Evolutionary conservation across 2,888 invertebrate genomes (phyloP).

Genomic region (Scaptomyza cyrtandrae): DNA sequence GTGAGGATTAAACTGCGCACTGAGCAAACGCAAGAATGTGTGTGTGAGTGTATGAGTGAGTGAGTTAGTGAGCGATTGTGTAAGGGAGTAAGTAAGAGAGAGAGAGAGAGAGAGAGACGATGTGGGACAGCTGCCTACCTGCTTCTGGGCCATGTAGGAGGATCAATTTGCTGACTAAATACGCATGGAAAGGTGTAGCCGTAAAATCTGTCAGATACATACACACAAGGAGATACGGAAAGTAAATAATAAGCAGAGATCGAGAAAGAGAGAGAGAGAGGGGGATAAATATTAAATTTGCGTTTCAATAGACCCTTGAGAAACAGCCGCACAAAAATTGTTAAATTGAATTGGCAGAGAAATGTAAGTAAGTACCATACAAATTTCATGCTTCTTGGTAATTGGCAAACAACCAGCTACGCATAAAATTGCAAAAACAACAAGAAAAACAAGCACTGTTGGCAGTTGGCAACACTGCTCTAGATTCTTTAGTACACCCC

Average conservation of each 20-base stretch:
- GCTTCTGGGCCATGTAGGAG: conserved; percentile 64
- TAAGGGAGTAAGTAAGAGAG: neutral
- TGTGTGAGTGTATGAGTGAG: neutral
- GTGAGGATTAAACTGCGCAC: conserved; percentile 78
- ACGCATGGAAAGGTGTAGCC: conserved; percentile 74
- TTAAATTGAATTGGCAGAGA: conserved; percentile 66
- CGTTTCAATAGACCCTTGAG: conserved; percentile 77
- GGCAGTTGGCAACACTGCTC: conserved; percentile 56
- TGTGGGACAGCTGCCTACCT: conserved; percentile 64
- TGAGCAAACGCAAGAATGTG: conserved; percentile 17
- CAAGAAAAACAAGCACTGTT: conserved; percentile 17
- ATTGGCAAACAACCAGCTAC: conserved; percentile 63
- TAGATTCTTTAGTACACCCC: conserved; percentile 17
- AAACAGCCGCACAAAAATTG: conserved; percentile 64
- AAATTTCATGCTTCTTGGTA: conserved; percentile 75
- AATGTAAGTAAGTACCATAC: conserved; percentile 22
- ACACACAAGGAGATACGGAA: conserved; percentile 15
- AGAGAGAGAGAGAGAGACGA: neutral
- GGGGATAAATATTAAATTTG: conserved; percentile 67
- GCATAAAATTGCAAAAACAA: neutral
- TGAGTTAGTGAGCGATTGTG: neutral
- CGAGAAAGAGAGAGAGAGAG: too few species aligned
- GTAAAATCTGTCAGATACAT: conserved; percentile 67
- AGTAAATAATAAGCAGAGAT: conserved; percentile 2
- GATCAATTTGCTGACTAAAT: conserved; percentile 79